These are phyloP conservation scores for Eupeodes luniger DNA, from an alignment of 2,888 invertebrate genomes.

Conservation along the genomic window DNA sequence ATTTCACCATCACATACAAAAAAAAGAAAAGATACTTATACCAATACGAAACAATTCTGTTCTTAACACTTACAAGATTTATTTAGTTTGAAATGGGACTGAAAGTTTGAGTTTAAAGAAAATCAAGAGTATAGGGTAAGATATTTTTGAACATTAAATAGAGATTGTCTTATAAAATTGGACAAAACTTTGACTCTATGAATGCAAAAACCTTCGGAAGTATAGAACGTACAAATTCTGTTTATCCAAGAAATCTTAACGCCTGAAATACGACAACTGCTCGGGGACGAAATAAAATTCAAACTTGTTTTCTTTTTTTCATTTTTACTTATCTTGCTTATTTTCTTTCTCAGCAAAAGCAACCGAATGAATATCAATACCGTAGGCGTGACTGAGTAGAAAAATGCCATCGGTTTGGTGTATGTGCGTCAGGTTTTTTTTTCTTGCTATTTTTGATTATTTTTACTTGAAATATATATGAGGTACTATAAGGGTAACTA, in stretches of 20 bases:
- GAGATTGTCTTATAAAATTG: background rate
- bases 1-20: slow-evolving; percentile 76
- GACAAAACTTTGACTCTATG: background rate
- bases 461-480: slow-evolving; percentile 3
- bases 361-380: slow-evolving; percentile 75
- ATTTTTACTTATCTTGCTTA: slow-evolving; percentile 55
- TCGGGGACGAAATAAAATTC: slow-evolving; percentile 51
- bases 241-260: background rate
- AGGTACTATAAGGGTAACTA: background rate
- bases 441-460: slow-evolving; percentile 41
- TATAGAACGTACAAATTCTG: background rate
- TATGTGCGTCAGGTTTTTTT: slow-evolving; percentile 72
- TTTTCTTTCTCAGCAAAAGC: slow-evolving; percentile 71
- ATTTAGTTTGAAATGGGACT: background rate
- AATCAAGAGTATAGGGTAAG: background rate
- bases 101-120: background rate
- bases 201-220: background rate
- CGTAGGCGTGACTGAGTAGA: slow-evolving; percentile 76
- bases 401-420: slow-evolving; percentile 71
- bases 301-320: slow-evolving; percentile 65
- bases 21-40: background rate
- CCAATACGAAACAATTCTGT: background rate
- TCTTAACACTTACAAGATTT: background rate
- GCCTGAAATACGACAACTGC: slow-evolving; percentile 61
- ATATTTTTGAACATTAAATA: too few relatives aligned